Evolutionary conservation across 2,797 vertebrate species (phyloP).

Genomic region (Myioborus miniatus): DNA sequence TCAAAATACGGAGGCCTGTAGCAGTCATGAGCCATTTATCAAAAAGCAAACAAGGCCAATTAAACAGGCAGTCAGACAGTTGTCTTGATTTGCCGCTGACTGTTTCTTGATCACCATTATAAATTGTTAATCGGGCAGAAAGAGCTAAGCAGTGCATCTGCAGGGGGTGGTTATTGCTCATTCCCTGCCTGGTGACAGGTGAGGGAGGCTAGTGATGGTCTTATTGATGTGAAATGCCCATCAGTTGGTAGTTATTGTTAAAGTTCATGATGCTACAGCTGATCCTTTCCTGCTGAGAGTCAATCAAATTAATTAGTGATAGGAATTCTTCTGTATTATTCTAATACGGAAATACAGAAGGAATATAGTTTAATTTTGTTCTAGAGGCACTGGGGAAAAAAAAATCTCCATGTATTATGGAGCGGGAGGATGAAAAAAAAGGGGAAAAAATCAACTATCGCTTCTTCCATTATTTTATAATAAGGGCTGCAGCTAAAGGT

Average conservation of each 20-base stretch:
- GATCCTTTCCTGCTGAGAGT: slow-evolving; percentile 86
- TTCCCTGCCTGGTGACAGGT: slow-evolving; percentile 90
- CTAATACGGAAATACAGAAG: slow-evolving; percentile 74
- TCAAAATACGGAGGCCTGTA: slow-evolving; percentile 86
- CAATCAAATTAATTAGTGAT: slow-evolving; percentile 94
- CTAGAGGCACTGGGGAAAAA: slow-evolving; percentile 58
- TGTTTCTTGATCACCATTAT: slow-evolving; percentile 99
- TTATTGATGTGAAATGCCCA: slow-evolving; percentile 88
- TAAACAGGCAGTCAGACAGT: slow-evolving; percentile 95
- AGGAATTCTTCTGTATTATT: slow-evolving; percentile 83
- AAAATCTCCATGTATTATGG: slow-evolving; percentile 75
- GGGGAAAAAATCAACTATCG: slow-evolving; percentile 76
- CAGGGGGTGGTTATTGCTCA: slow-evolving; percentile 87
- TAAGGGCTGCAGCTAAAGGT: slow-evolving; percentile 90
- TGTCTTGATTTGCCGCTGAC: slow-evolving; percentile 98
- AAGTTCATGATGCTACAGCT: slow-evolving; percentile 85
- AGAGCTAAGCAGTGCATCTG: slow-evolving; percentile 85
- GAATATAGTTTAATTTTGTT: slow-evolving; percentile 76
- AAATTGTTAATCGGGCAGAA: slow-evolving; percentile 99
- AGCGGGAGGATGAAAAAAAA: slow-evolving; percentile 23
- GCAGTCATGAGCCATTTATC: slow-evolving; percentile 96
- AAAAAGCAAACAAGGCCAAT: slow-evolving; percentile 99
- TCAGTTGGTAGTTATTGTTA: slow-evolving; percentile 91
- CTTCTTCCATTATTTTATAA: slow-evolving; percentile 93
- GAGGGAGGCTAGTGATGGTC: slow-evolving; percentile 86